A percentile compares a stretch with the other conserved stretches of the same genome.
Evolutionary conservation across 2,113 vertebrate genomes (phyloP).

Genomic region (Melanostigma gelatinosum): DNA sequence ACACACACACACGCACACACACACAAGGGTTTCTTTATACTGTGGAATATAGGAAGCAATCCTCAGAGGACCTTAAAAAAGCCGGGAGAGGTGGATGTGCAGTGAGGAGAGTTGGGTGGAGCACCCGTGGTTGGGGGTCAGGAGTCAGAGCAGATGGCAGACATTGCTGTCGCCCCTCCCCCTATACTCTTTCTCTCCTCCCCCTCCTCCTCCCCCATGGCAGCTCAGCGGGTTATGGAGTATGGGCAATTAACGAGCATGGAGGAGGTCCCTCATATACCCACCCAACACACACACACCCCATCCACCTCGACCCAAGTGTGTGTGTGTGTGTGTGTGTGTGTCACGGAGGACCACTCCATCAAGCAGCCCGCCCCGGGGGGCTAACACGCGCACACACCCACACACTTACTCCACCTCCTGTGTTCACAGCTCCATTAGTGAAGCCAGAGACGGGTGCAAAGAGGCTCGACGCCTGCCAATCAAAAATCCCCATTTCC

Average conservation of each 20-base stretch:
- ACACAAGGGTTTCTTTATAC: slow-evolving; percentile 41
- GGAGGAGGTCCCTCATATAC: slow-evolving; percentile 31
- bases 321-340: slow-evolving; percentile 28
- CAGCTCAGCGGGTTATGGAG: slow-evolving; percentile 71
- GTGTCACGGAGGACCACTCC: slow-evolving; percentile 69
- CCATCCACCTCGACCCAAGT: slow-evolving; percentile 23
- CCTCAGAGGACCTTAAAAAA: slow-evolving; percentile 44
- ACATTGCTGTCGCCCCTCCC: slow-evolving; percentile 58
- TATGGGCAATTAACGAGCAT: slow-evolving; percentile 72
- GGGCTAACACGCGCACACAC: slow-evolving; percentile 25
- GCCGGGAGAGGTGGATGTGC: slow-evolving; percentile 45
- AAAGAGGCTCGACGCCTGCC: slow-evolving; percentile 54
- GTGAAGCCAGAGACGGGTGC: slow-evolving; percentile 55
- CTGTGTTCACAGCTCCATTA: slow-evolving; percentile 61
- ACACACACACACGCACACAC: neutral
- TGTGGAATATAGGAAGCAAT: slow-evolving; percentile 47
- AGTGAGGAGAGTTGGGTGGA: slow-evolving; percentile 29
- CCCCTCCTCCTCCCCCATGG: slow-evolving; percentile 41
- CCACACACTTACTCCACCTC: slow-evolving; percentile 12
- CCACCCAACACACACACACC: neutral
- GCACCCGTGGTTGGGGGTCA: slow-evolving; percentile 64
- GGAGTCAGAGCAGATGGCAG: slow-evolving; percentile 90
- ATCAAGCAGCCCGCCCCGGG: slow-evolving; percentile 52
- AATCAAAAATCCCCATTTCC: slow-evolving; percentile 48
- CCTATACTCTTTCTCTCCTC: slow-evolving; percentile 45